Evolutionary conservation across 92 coral and sea anemone genomes (phyloP), one percentile per base, ranked within the genome.

Genomic region (Umimayanthus kanabou): DNA sequence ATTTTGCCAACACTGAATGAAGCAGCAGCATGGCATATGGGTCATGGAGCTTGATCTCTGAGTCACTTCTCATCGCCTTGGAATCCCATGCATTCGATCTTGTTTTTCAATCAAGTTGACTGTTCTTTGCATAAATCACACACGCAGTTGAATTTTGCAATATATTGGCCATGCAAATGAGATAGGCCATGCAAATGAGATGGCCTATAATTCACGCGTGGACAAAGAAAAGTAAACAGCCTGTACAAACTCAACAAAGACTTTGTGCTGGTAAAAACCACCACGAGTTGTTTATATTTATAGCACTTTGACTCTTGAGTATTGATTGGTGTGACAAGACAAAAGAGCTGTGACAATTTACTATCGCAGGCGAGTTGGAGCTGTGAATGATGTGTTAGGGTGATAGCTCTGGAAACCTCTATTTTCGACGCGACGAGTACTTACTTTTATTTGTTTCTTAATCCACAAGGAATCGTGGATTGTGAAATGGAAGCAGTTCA

Each of bases 41-140:
- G 65, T 71, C 74, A 81, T 23, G 2, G 0, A 69, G 76, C 57
- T 40, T 67, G 33, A 8, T 26, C 40, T 13, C 33, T 26, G 5
- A 50, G 28, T 65, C 43, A 10, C n/a, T 73, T 33, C 86, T 83
- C 64, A 70, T 65, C 71, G 49, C 64, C 39, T 65, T 50, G 87
- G 87, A 69, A 83, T 83, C 64, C 37, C 39, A 67, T 39, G 72
- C 50, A 67, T 67, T 70, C 64, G 53, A 22, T 39, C 37, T 82
- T 82, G 86, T 23, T n/a, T 26, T 26, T 42, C 16, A 16, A 42
- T 39, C 29, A 47, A 70, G 61, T 45, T 83, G 50, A 47, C 58
- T 5, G 75, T 39, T 42, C 78, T 69, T 13, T 70, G 87, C 76
- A 83, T 83, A 83, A 83, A 83, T 83, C 87, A 83, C 20, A 83